Evolutionary conservation across 2,797 vertebrate species (phyloP), one percentile per base, ranked within the genome.

Genomic region (Megalops cyprinoides): DNA sequence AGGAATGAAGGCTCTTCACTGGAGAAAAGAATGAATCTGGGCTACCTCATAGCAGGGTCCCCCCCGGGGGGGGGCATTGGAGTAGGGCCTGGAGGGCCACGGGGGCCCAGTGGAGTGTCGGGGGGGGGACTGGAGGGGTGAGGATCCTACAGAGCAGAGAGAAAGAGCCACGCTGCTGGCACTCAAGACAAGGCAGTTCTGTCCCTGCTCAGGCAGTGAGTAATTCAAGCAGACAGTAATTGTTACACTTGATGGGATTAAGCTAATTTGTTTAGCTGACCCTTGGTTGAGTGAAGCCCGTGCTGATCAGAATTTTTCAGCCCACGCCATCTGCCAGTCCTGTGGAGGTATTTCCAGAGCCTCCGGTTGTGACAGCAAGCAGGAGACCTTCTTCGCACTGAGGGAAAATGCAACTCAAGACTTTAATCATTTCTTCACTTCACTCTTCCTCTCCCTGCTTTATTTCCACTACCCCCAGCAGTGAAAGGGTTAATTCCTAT

Each of bases 211-310:
- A 76, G 55, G 60, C 73, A 37, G 60, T 55, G 81, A 71, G 49
- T 86, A 79, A 83, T 82, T 56, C 56, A 51, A 84, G 58, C 74
- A 84, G 78, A 81, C 56, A 58, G 49, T 81, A 84, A 82, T 83
- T 55, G 71, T 79, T 79, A 46, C 37, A 79, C 53, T 78, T 82
- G 77, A 86, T 81, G 53, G 78, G 84, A 84, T 86, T 85, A 82
- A 49, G 62, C 74, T 79, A 4, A 81, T 86, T 85, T 80, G 76
- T 81, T 80, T 85, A 76, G 34, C 53, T 78, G 81, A 85, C 53
- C 76, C 73, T 37, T 46, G 39, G 60, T 71, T 79, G 78, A 79
- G 37, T 14, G 60, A 73, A 46, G 76, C 74, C 48, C 25, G 39
- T 53, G 55, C 77, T 82, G 56, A 74, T 79, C 37, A 55, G 55